phyloP scores from a whole-genome alignment of 1,140 invertebrate genomes.

The Mycetomoellerius zeteki region DNA sequence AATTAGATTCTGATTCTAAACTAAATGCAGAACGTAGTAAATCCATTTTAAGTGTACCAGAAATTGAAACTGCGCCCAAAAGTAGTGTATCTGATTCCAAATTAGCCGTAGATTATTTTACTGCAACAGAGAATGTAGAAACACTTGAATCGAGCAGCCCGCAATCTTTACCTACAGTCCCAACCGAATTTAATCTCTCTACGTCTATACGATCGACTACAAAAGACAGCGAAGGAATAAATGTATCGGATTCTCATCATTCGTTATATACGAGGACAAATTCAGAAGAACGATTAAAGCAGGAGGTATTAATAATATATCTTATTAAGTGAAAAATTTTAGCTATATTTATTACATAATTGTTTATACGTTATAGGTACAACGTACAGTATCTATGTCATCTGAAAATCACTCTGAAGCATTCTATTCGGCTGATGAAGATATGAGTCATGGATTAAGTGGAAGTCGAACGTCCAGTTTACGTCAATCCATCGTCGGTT shows the following conservation, averaged over 20 bases:
- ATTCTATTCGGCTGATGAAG: conserved; percentile 97
- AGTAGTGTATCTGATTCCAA: conserved; percentile 94
- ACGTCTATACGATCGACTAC: conserved; percentile 77
- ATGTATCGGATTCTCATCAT: conserved; percentile 89
- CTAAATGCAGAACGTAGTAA: conserved; percentile 90
- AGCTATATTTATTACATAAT: conserved; percentile 5
- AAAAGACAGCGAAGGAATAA: conserved; percentile 84
- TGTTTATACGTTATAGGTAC: conserved; percentile 86
- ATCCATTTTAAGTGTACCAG: conserved; percentile 88
- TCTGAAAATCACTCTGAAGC: conserved; percentile 96
- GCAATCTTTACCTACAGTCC: conserved; percentile 78
- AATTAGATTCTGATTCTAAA: conserved; percentile 94
- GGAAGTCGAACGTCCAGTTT: conserved; percentile 89
- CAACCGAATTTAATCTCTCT: conserved; percentile 81
- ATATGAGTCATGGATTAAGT: conserved; percentile 89
- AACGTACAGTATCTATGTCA: conserved; percentile 94
- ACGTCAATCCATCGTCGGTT: conserved; percentile 88
- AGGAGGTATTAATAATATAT: conserved; percentile 79
- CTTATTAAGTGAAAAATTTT: not conserved
- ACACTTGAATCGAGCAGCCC: conserved; percentile 80
- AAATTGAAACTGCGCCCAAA: conserved; percentile 87
- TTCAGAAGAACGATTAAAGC: conserved; percentile 87
- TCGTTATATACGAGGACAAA: conserved; percentile 88
- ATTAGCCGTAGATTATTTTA: conserved; percentile 91
- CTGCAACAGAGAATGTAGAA: conserved; percentile 79